Conservation (phyloP, 2,797 vertebrate species). For the Mycteria americana region DNA sequence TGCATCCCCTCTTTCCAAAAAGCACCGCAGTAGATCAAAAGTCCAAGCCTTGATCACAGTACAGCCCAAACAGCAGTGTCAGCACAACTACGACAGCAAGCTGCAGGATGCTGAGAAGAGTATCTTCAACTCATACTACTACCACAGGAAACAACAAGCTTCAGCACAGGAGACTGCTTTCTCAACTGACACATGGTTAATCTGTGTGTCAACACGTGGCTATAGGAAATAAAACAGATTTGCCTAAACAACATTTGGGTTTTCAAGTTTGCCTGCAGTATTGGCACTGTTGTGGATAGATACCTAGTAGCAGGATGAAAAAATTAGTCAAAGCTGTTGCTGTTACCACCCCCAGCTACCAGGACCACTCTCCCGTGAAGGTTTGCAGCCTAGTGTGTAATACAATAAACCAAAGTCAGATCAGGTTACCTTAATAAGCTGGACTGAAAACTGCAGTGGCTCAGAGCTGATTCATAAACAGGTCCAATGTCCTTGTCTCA, state of each 20-base stretch:
- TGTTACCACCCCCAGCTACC: neutral
- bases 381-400: neutral
- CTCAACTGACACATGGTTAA: neutral
- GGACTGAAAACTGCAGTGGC: neutral
- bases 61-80: neutral
- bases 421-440: neutral
- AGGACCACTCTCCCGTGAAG: neutral
- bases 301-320: neutral
- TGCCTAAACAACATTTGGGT: neutral
- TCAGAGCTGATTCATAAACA: neutral
- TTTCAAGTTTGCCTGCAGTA: neutral
- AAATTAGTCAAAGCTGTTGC: neutral
- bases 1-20: neutral
- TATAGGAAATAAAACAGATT: neutral
- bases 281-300: neutral
- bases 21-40: neutral
- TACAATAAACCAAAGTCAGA: neutral
- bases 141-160: neutral
- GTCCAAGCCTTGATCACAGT: neutral
- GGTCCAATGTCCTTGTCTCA: neutral
- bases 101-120: neutral
- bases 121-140: neutral
- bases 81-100: neutral
- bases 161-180: neutral
- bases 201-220: neutral